Base-by-base conservation (phyloP, 2,113 vertebrate species). In the Hemichromis elongatus region DNA sequence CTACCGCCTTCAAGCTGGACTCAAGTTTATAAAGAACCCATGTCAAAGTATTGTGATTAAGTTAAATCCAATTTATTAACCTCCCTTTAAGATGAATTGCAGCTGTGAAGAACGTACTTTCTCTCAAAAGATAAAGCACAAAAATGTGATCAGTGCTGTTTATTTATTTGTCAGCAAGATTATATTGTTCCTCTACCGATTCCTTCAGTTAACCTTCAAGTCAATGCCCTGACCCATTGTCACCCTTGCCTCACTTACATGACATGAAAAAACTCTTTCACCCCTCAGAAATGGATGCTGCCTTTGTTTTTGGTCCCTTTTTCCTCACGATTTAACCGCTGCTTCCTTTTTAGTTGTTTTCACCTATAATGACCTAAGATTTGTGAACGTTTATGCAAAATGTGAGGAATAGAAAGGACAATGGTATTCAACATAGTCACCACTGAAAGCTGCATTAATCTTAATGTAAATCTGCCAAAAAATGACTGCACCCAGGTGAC, bases 231-330 rank as follows among this genome's bases (percentile, higher is more conserved):
- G 40, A 28, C 52, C 19, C 21, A 26, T 2, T 18, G 26, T 73
- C 53, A 80, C 10, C 12, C 1, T 24, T 16, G 35, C 16, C 26
- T 68, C n/a, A 24, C 9, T 55, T 55, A 2, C 2, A 21, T 19
- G 13, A 42, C 0, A 14, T 4, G 6, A n/a, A 78, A 56, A 63
- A 53, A 6, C 21, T 52, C n/a, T 3, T 56, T 79, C 18, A 9
- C 6, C n/a, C 6, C 16, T 77, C 42, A 24, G 28, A 9, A 7
- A 24, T 3, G 7, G 47, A 35, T 2, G 6, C 24, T 19, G 10
- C 47, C 16, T 63, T 24, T 33, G 0, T 13, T 24, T 33, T 79
- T 3, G 66, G 35, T 37, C 0, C 40, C 3, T 26, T 79, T 5
- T 18, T 33, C 54, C 33, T 81, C 30, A 24, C 6, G 3, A 18